phyloP scores from a whole-genome alignment of 2,888 invertebrate species.

The Hirtodrosophila duncani region DNA sequence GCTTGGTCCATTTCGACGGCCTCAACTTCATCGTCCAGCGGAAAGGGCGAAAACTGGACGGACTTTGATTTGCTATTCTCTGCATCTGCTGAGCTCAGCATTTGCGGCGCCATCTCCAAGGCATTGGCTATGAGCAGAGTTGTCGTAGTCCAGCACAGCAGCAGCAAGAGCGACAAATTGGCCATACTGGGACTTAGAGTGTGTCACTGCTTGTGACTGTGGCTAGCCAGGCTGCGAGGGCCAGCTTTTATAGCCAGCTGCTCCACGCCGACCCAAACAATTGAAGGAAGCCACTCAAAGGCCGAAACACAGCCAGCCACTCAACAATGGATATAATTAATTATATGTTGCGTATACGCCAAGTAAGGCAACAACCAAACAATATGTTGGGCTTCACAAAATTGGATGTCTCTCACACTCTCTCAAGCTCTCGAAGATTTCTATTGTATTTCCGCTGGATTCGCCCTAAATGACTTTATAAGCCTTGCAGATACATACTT shows the following conservation, averaged over 20 bases:
- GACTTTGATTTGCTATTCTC: slow-evolving; percentile 49
- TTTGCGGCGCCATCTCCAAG: slow-evolving; percentile 59
- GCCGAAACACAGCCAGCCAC: slow-evolving; percentile 9
- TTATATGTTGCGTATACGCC: slow-evolving; percentile 59
- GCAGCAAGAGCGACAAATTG: slow-evolving; percentile 53
- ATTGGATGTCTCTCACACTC: slow-evolving; percentile 69
- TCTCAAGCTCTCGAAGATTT: slow-evolving; percentile 55
- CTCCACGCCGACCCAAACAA: slow-evolving; percentile 29
- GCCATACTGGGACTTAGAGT: slow-evolving; percentile 49
- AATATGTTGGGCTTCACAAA: slow-evolving; percentile 62
- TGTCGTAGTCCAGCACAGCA: too few species aligned
- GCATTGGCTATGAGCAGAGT: slow-evolving; percentile 51
- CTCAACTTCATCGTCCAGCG: slow-evolving; percentile 52
- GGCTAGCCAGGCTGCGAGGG: slow-evolving; percentile 18
- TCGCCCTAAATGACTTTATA: slow-evolving; percentile 63
- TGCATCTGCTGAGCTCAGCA: slow-evolving; percentile 44
- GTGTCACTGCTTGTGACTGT: slow-evolving; percentile 36
- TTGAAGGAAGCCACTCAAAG: slow-evolving; percentile 63
- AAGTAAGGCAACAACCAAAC: slow-evolving; percentile 37
- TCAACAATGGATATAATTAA: slow-evolving; percentile 52
- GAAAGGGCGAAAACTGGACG: slow-evolving; percentile 49
- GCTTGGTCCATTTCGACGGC: slow-evolving; percentile 51
- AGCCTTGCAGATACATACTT: too few species aligned
- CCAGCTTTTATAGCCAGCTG: slow-evolving; percentile 48
- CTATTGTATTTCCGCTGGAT: slow-evolving; percentile 65